Evolutionary conservation across 2,797 vertebrate species (phyloP).

Genomic region (Chiroxiphia lanceolata): DNA sequence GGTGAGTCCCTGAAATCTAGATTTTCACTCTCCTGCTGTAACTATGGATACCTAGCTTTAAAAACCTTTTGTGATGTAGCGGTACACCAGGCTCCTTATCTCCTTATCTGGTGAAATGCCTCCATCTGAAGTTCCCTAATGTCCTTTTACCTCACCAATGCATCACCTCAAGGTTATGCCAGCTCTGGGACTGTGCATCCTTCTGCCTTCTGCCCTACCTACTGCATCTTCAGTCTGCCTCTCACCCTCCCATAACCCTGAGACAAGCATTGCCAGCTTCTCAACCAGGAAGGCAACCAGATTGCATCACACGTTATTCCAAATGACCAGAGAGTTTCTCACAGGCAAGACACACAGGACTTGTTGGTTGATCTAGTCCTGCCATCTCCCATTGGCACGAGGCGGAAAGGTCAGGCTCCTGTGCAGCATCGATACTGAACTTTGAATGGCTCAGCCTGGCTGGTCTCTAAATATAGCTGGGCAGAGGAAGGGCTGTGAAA

Average conservation of each 20-base stretch:
- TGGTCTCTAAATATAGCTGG: constrained; percentile 3
- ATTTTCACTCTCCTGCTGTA: constrained; percentile 45
- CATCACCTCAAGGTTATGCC: not conserved
- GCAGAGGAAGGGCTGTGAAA: not conserved
- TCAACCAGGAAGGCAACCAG: not conserved
- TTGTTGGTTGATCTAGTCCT: not conserved
- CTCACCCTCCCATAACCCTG: not conserved
- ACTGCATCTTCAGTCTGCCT: not conserved
- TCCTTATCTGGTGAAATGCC: not conserved
- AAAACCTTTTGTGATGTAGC: constrained; percentile 17
- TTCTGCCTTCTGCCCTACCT: not conserved
- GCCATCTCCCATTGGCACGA: not conserved
- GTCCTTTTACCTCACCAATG: not conserved
- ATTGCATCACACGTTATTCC: fast-evolving
- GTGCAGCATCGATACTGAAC: fast-evolving
- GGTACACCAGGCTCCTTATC: not conserved
- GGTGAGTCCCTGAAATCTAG: constrained; percentile 45
- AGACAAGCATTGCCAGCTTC: not conserved
- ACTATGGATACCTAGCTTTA: constrained; percentile 60
- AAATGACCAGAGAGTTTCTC: not conserved
- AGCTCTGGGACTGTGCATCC: not conserved
- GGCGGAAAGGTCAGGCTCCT: not conserved
- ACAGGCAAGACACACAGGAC: fast-evolving
- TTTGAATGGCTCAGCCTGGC: not conserved
- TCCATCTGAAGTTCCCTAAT: not conserved